phyloP scores from a whole-genome alignment of 2,888 invertebrate genomes.

The Ferdinandea cuprea region DNA sequence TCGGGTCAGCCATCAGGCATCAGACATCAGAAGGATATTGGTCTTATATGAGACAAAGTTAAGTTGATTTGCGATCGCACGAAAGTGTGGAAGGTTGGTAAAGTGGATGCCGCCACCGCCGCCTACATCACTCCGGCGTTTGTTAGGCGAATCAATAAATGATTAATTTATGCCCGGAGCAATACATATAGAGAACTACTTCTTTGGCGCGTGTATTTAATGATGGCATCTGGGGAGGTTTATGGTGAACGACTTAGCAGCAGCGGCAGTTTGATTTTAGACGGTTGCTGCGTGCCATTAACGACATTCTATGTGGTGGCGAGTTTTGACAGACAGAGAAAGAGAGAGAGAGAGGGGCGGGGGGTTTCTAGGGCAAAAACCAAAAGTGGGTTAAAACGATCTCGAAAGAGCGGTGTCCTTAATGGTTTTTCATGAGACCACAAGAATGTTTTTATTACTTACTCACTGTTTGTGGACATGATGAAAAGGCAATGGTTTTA shows the following conservation, averaged over 20 bases:
- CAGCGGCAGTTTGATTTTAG: constrained; percentile 34
- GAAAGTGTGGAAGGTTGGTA: background rate
- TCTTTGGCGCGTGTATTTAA: constrained; percentile 30
- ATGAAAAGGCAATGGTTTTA: constrained; percentile 3
- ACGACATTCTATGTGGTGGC: constrained; percentile 24
- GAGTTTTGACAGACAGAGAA: too few relatives aligned
- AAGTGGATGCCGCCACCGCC: background rate
- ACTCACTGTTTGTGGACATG: background rate
- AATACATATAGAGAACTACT: background rate
- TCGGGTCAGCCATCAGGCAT: too few relatives aligned
- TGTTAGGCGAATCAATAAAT: constrained; percentile 56
- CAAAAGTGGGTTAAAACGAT: constrained; percentile 42
- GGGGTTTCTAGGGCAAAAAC: background rate
- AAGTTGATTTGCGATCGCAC: constrained; percentile 67
- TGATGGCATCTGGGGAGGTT: constrained; percentile 44
- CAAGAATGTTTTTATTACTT: constrained; percentile 55
- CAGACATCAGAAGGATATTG: constrained; percentile 61
- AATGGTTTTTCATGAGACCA: constrained; percentile 39
- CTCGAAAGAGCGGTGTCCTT: constrained; percentile 29
- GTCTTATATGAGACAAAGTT: constrained; percentile 67
- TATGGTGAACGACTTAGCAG: constrained; percentile 27
- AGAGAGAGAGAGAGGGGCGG: too few relatives aligned
- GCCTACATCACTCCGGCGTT: constrained; percentile 7
- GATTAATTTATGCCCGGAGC: constrained; percentile 64
- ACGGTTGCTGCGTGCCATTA: constrained; percentile 32